Conservation (phyloP, 1,140 invertebrate genomes). For the Neocloeon triangulifer region DNA sequence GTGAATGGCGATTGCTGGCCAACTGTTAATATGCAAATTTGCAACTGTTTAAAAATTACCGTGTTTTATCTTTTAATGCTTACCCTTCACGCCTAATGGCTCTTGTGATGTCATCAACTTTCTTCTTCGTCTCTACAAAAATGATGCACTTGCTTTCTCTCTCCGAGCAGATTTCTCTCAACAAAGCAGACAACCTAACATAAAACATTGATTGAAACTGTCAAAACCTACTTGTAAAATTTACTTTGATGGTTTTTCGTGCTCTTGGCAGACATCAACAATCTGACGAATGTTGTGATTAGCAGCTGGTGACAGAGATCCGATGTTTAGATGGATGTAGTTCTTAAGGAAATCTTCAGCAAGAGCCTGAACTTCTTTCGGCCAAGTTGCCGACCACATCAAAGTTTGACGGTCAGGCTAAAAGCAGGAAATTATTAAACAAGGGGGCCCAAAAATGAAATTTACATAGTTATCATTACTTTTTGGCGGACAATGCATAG, state of each 20-base stretch:
- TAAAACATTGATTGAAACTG: no score
- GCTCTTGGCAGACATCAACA: conserved; percentile 31
- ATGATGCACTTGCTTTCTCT: conserved; percentile 34
- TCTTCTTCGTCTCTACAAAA: conserved; percentile 43
- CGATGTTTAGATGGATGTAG: conserved; percentile 39
- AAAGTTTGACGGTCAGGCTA: conserved; percentile 38
- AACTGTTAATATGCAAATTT: conserved; percentile 13
- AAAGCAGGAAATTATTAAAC: no score
- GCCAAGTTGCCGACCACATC: conserved; percentile 54
- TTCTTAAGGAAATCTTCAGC: conserved; percentile 40
- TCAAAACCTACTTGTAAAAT: no score
- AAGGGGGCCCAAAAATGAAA: no score
- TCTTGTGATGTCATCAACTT: conserved; percentile 41
- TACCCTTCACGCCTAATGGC: conserved; percentile 36
- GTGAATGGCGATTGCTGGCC: conserved; percentile 63
- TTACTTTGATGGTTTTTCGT: conserved; percentile 20
- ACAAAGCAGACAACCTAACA: conserved; percentile 13
- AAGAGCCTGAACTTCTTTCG: conserved; percentile 35
- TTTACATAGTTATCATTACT: no score
- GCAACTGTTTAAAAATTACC: background rate
- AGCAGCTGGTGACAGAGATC: conserved; percentile 31
- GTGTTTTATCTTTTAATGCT: no score
- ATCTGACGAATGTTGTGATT: conserved; percentile 48
- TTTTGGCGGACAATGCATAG: no score
- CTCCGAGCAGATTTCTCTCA: conserved; percentile 27